Percentiles rank a stretch among this genome's conserved stretches.
Evolutionary conservation across 92 coral and sea anemone species (phyloP).

Genomic region (Phymanthus crucifer): DNA sequence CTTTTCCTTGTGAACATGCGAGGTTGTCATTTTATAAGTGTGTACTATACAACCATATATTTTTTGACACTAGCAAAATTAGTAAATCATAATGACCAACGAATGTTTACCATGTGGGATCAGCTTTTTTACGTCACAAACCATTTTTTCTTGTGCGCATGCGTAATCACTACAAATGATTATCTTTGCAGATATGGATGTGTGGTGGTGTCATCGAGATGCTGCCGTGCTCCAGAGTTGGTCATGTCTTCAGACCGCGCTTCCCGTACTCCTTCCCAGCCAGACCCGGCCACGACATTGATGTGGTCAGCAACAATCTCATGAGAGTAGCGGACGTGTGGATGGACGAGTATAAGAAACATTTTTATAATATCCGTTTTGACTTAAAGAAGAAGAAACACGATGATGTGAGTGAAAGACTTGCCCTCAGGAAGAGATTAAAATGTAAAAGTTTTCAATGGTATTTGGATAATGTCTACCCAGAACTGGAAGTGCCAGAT

Average conservation of each 20-base stretch:
- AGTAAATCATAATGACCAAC: no score
- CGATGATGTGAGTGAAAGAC: constrained; percentile 87
- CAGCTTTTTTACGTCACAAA: no score
- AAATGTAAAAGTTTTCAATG: constrained; percentile 95
- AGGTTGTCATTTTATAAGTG: no score
- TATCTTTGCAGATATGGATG: constrained; percentile 85
- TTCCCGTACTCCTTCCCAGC: constrained; percentile 99
- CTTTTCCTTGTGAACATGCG: no score
- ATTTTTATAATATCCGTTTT: constrained; percentile 94
- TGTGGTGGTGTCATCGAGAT: constrained; percentile 97
- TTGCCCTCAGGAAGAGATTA: constrained; percentile 76
- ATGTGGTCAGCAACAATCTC: constrained; percentile 94
- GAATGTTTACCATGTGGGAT: no score
- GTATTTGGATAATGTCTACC: constrained; percentile 88
- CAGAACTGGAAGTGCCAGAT: constrained; percentile 89
- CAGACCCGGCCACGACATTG: constrained; percentile 86
- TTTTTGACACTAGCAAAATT: no score
- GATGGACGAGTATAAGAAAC: constrained; percentile 98
- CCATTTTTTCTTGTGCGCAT: no score
- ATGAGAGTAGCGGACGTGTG: constrained; percentile 99
- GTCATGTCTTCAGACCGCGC: constrained; percentile 96
- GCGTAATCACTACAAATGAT: no score
- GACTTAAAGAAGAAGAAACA: constrained; percentile 83
- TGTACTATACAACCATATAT: no score
- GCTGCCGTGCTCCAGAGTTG: constrained; percentile 98